Base-by-base conservation (phyloP, 92 coral and sea anemone genomes). In the Epizoanthus illoricatus region DNA sequence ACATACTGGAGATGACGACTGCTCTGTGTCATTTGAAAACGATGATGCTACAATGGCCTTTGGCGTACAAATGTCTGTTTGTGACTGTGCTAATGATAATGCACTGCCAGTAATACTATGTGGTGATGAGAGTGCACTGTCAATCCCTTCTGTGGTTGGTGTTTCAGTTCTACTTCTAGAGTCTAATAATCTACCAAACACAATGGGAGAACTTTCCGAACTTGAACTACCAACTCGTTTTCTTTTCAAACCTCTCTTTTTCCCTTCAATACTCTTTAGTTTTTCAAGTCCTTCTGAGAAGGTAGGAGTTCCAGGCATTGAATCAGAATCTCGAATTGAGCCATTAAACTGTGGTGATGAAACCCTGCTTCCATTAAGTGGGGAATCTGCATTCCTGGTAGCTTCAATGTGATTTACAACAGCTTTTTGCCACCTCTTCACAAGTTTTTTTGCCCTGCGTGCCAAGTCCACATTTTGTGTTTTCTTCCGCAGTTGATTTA, bases 321-420 rank as follows among this genome's bases (percentile, higher is more conserved):
- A 76, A 28, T 90, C 91, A 57, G 85, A 72, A 47, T 90, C 96
- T 59, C 84, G 72, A 49, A 91, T 82, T 69, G 93, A 75, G 10
- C 99, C 99, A 87, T 96, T 96, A 47, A 96, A 92, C 60, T 91
- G 90, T 4, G 99, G 99, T 13, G 99, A 96, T 3, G 92, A 86
- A 62, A 94, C 67, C 61, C 90, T 86, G 41, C 93, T 86, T 69
- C 99, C 98, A 88, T 96, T 96, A 18, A 96, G 79, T 5, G 99
- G 99, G 21, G 98, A 96, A 54, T 96, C 97, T 74, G 85, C 58
- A 88, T 83, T 93, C 41, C 99, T 84, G 68, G 90, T 79, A 3
- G 96, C 91, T 86, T 91, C 97, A 69, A 96, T 81, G 71, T 96
- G 99, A 84, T 93, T 96, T 18, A 91, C 93, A 55, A 96, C 97